Conservation (phyloP, 2,113 vertebrate species). For the Barnardius zonarius region DNA sequence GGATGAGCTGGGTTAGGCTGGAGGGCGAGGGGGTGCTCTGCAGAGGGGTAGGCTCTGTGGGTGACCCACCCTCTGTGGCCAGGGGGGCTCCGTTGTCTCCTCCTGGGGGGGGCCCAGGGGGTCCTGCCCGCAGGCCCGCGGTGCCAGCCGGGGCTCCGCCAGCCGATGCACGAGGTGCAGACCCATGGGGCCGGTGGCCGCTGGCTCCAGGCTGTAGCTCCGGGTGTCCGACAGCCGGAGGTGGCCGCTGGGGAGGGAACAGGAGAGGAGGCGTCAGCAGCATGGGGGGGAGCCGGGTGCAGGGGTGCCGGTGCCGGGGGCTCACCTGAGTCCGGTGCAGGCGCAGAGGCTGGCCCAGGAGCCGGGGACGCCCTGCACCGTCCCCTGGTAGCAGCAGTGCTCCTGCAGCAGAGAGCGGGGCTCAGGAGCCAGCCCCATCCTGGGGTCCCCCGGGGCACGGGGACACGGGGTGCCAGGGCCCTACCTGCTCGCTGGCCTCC, state of each 20-base stretch:
- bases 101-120: not conserved
- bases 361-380: slow-evolving; percentile 49
- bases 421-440: not conserved
- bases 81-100: not conserved
- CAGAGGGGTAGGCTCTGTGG: accelerated
- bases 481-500: slow-evolving; percentile 75
- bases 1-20: not conserved
- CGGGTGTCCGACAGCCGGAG: slow-evolving; percentile 77
- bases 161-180: slow-evolving; percentile 60
- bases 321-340: slow-evolving; percentile 86
- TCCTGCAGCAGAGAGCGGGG: slow-evolving; percentile 62
- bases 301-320: accelerated
- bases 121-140: not conserved
- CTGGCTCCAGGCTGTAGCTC: slow-evolving; percentile 79
- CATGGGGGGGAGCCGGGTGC: accelerated
- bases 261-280: not conserved
- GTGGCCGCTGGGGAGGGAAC: slow-evolving; percentile 73
- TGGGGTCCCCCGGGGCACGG: not conserved
- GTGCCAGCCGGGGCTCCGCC: not conserved
- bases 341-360: slow-evolving; percentile 85
- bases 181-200: not conserved
- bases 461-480: not conserved
- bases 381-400: slow-evolving; percentile 86
- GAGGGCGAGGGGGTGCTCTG: not conserved
- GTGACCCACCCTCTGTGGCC: slow-evolving; percentile 65